A percentile compares a stretch with the other conserved stretches of the same genome.
Evolutionary conservation across 2,888 invertebrate genomes (phyloP).

Genomic region (Orthosia cruda): DNA sequence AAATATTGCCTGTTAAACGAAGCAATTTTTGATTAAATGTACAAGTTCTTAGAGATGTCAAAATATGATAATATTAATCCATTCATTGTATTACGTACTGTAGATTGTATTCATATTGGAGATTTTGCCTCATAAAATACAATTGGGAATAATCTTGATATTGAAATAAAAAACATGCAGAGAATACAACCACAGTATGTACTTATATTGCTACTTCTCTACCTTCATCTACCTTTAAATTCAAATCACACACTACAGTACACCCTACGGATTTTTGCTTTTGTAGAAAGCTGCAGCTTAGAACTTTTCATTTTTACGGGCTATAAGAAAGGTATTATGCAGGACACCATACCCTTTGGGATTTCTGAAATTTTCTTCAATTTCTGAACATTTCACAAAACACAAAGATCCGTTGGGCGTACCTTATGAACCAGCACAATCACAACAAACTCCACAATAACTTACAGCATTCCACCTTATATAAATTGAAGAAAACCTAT

Average conservation of each 20-base stretch:
- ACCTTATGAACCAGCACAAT: constrained; percentile 5
- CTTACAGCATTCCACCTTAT: constrained; percentile 12
- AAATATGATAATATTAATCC: constrained; percentile 11
- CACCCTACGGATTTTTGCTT: neutral
- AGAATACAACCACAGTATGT: neutral
- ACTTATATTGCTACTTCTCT: neutral
- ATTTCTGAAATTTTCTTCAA: neutral
- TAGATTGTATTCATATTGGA: constrained; percentile 16
- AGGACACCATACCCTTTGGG: neutral
- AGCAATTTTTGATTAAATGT: constrained; percentile 35
- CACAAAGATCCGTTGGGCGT: neutral
- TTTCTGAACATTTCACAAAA: neutral
- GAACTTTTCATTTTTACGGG: neutral
- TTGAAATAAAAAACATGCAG: neutral
- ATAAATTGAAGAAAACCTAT: constrained; percentile 15
- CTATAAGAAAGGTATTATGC: neutral
- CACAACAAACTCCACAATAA: neutral
- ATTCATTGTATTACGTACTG: constrained; percentile 12
- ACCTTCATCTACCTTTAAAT: neutral
- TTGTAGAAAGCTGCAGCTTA: neutral
- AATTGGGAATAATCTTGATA: neutral
- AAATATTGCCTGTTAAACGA: constrained; percentile 21
- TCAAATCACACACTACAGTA: constrained; percentile 18
- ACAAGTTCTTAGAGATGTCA: constrained; percentile 14
- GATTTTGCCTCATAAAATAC: neutral